A percentile compares a stretch with the other conserved stretches of the same genome.
phyloP scores from a whole-genome alignment of 2,888 invertebrate species.

The Callosobruchus maculatus region DNA sequence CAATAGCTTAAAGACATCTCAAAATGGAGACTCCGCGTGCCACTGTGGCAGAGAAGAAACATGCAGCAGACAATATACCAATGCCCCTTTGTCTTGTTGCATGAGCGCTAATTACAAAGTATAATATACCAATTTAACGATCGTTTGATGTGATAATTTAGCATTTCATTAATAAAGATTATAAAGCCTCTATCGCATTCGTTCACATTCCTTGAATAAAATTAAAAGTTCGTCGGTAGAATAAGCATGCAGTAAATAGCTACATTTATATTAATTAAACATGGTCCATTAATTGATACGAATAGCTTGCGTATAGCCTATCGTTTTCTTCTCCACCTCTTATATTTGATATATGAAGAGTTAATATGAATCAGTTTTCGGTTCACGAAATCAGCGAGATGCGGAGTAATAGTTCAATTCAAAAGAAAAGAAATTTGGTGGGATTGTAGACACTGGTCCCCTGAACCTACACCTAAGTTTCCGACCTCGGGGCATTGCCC shows the following conservation, averaged over 20 bases:
- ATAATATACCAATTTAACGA: not conserved
- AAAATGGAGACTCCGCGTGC: no score
- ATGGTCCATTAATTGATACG: not conserved
- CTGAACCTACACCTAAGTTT: no score
- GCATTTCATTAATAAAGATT: not conserved
- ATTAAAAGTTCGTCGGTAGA: not conserved
- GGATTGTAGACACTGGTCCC: no score
- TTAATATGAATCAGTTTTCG: no score
- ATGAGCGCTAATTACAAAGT: not conserved
- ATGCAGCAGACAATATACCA: not conserved
- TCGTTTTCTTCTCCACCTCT: not conserved
- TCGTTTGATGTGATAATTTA: not conserved
- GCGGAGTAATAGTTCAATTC: no score
- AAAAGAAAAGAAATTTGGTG: no score
- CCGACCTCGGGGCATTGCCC: no score
- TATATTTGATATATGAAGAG: no score
- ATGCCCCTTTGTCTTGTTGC: not conserved
- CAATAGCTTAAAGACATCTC: no score
- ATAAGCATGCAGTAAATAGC: not conserved
- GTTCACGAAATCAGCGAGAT: no score
- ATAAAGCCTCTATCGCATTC: not conserved
- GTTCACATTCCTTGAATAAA: not conserved
- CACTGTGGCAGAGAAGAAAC: not conserved
- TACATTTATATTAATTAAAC: not conserved
- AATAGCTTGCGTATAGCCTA: not conserved